Percentiles rank a stretch among this genome's conserved stretches.
phyloP scores from a whole-genome alignment of 2,797 vertebrate species.

The Cheirogaleus major region DNA sequence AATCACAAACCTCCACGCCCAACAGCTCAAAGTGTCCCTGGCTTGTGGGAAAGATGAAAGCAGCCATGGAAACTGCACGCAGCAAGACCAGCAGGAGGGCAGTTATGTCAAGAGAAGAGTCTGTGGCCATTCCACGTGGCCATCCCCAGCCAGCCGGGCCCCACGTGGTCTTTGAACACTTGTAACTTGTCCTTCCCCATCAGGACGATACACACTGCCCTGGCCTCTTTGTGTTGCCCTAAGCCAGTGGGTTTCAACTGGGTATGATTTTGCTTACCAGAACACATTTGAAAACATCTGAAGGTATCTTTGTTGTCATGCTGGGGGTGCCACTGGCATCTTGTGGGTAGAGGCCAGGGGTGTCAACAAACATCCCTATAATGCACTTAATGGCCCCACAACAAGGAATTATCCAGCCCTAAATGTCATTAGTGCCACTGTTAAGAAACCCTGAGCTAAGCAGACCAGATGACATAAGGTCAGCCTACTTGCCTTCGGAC shows the following conservation, averaged over 20 bases:
- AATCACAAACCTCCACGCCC: not conserved
- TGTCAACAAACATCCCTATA: not conserved
- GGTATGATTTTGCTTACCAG: not conserved
- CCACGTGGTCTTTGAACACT: not conserved
- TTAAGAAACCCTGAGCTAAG: not conserved
- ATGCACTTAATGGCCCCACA: too few relatives aligned
- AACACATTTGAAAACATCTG: not conserved
- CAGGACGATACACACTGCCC: not conserved
- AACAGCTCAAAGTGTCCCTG: not conserved
- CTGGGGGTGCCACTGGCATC: not conserved
- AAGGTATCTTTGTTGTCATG: not conserved
- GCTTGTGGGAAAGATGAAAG: not conserved
- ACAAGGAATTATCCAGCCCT: not conserved
- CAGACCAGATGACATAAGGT: not conserved
- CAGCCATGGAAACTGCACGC: not conserved
- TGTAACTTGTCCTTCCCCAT: not conserved
- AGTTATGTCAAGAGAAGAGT: not conserved
- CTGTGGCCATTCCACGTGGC: not conserved
- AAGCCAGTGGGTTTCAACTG: not conserved
- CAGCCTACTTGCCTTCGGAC: not conserved
- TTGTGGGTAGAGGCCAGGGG: not conserved
- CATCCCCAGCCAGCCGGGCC: not conserved
- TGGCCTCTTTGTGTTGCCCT: not conserved
- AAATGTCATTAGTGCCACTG: not conserved
- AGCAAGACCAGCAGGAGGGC: not conserved